Base-by-base conservation (phyloP, 2,888 invertebrate genomes). In the Platycnemis pennipes region DNA sequence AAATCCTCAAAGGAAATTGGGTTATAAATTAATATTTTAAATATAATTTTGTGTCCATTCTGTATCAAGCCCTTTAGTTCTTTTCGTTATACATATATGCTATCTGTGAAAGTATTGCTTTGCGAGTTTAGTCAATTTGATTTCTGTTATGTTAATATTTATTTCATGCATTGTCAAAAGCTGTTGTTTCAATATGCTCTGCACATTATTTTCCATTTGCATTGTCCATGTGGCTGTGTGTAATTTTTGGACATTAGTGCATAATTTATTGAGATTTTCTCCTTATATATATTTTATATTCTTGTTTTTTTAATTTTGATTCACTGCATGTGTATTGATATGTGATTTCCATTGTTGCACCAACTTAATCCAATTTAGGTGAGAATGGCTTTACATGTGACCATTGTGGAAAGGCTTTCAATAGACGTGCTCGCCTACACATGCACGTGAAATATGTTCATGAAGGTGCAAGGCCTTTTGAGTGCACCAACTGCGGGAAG, bases 311-410 rank as follows among this genome's bases (percentile, higher is more conserved):
- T 63, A 26, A 63, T 63, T 63, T 63, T 63, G 63, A 26, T 63
- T 26, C n/a, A 63, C 37, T 87, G 87, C 45, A 87, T 87, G 46
- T 26, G 45, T 19, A n/a, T 44, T 87, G 19, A 42, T 45, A 45
- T 56, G 22, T 56, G 42, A 26, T 31, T 53, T 89, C 22, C 42
- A 86, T 37, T 86, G 44, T 86, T 86, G 37, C 85, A 37, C 85
- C 16, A 3, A 5, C 63, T 45, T 31, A 13, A 26, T 88, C 49
- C 69, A 26, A 94, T 95, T 88, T 77, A 96, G 96, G 98, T 53
- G 98, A 98, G 95, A 97, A 97, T 95, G 98, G 97, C 22, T 98
- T 97, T 95, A 96, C 97, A 42, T 99, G 99, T 96, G 97, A 97
- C 5, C 95, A 96, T 46, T 98, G 98, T 95, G 96, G 96, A 95